Evolutionary conservation across 1,140 invertebrate species (phyloP), one percentile per base, ranked within the genome.

Genomic region (Proales similis): DNA sequence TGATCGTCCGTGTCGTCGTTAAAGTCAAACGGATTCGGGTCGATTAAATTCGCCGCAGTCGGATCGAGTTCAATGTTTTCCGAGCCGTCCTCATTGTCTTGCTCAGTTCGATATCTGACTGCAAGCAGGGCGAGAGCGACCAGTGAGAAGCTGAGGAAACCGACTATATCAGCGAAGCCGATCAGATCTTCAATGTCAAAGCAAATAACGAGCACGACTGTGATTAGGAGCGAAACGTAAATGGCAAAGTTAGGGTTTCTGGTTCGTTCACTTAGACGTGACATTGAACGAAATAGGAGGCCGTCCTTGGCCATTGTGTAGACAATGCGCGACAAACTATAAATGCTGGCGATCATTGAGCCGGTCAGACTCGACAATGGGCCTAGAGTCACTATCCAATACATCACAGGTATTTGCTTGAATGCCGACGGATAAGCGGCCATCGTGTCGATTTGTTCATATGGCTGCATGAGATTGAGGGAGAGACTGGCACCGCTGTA

Each of bases 281-380:
- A 57, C 32, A 57, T 9, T 29, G n/a, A 57, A 11, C 32, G 39
- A 24, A 57, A 57, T 26, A 57, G 45, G 9, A 57, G 36, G 4
- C 51, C 51, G 32, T 57, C 51, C 45, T 57, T 57, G 20, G 51
- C 39, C 51, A 57, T 57, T 38, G 22, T 26, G 20, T 57, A 57
- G 19, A 42, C 51, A 26, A 57, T 57, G 14, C 51, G 33, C 17
- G 51, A 36, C 29, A 42, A 42, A 5, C 26, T 20, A 57, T 30
- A 57, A 42, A 57, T 57, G 27, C 51, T 57, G 5, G 51, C 29
- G 9, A 57, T 29, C 12, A 57, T 29, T 1, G 51, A 42, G 7
- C 51, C 51, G 6, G 45, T 26, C 12, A 57, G 36, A 57, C 51
- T 57, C 4, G 45, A 19, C 19, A 57, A 42, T 1, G 51, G 51